A percentile compares a stretch with the other conserved stretches of the same genome.
Conservation (phyloP, 1,140 invertebrate genomes). For the Bicyclus anynana region DNA sequence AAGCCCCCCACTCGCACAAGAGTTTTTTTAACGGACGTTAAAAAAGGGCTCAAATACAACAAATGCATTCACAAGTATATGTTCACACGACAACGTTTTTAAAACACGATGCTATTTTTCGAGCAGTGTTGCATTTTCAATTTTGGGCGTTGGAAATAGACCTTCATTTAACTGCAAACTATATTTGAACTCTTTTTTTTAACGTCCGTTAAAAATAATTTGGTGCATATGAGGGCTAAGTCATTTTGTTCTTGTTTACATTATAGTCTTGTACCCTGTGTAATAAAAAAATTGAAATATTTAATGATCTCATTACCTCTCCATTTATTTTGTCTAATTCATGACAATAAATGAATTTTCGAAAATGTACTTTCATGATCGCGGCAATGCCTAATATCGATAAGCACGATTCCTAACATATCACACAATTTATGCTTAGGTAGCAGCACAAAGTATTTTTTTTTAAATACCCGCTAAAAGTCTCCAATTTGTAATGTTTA, state of each 20-base stretch:
- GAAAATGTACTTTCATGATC: neutral
- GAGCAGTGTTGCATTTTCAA: too few relatives aligned
- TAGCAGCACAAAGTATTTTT: conserved; percentile 14
- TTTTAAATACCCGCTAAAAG: neutral
- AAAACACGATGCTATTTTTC: too few relatives aligned
- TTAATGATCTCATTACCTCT: conserved; percentile 63
- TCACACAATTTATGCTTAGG: neutral
- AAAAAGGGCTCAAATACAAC: too few relatives aligned
- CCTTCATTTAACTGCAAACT: too few relatives aligned
- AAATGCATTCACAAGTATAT: too few relatives aligned
- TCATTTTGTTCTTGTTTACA: conserved; percentile 51
- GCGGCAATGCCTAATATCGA: neutral
- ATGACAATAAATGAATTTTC: conserved; percentile 36
- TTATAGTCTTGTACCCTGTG: conserved; percentile 52
- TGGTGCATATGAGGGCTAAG: too few relatives aligned
- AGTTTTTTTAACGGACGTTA: too few relatives aligned
- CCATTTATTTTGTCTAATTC: conserved; percentile 47
- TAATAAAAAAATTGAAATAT: conserved; percentile 36
- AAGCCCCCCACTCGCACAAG: too few relatives aligned
- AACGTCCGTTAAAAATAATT: too few relatives aligned
- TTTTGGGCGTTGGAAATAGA: too few relatives aligned
- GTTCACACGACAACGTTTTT: too few relatives aligned
- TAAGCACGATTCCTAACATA: conserved; percentile 13
- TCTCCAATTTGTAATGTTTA: neutral
- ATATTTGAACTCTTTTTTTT: too few relatives aligned